These are phyloP conservation scores for Tetropium fuscum DNA, from an alignment of 2,888 invertebrate species.

Conservation along the genomic window DNA sequence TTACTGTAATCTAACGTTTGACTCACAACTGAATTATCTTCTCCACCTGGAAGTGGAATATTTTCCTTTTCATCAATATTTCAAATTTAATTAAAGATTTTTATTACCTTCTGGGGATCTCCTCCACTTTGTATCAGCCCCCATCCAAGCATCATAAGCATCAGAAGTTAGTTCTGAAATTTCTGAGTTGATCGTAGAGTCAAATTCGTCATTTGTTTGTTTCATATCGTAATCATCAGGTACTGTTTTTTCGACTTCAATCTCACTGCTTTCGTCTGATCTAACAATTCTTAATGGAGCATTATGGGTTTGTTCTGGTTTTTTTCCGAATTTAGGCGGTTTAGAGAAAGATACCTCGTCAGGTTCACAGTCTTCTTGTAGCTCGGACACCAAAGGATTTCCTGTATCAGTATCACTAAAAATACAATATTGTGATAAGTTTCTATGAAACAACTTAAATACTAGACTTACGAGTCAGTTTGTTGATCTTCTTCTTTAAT, in stretches of 20 bases:
- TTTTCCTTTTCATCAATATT: not conserved
- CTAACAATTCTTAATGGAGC: slow-evolving; percentile 35
- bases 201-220: slow-evolving; percentile 65
- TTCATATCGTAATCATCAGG: slow-evolving; percentile 65
- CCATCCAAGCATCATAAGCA: slow-evolving; percentile 73
- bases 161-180: slow-evolving; percentile 66
- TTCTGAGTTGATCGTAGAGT: slow-evolving; percentile 65
- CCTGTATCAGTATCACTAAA: slow-evolving; percentile 76
- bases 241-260: slow-evolving; percentile 53
- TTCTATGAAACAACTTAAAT: not conserved
- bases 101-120: slow-evolving; percentile 79
- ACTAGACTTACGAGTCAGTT: slow-evolving; percentile 69
- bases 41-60: slow-evolving; percentile 59
- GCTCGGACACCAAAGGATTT: slow-evolving; percentile 85
- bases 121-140: slow-evolving; percentile 75
- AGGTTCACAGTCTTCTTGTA: slow-evolving; percentile 86
- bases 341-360: slow-evolving; percentile 66
- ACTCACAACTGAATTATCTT: slow-evolving; percentile 65
- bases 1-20: slow-evolving; percentile 68
- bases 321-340: slow-evolving; percentile 58
- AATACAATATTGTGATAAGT: slow-evolving; percentile 15
- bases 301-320: slow-evolving; percentile 50
- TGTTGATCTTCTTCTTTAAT: slow-evolving; percentile 64
- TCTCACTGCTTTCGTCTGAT: slow-evolving; percentile 53
- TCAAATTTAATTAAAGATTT: not conserved